Evolutionary conservation across 2,113 vertebrate species (phyloP).

Genomic region (Austrofundulus limnaeus): DNA sequence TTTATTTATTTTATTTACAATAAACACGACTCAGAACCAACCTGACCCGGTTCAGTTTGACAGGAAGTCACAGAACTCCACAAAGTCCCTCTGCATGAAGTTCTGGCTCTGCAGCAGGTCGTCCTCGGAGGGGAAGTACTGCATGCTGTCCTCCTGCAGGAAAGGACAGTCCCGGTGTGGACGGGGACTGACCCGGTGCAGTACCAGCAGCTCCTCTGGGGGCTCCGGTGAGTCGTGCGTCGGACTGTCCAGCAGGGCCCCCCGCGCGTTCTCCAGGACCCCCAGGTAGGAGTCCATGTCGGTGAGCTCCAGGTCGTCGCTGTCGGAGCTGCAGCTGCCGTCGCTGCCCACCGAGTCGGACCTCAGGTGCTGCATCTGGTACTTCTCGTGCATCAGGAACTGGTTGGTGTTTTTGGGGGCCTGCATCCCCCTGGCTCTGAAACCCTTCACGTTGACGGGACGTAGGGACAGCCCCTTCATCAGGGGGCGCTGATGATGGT

Average conservation of each 20-base stretch:
- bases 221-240: slow-evolving; percentile 29
- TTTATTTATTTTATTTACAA: neutral
- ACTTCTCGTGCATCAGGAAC: slow-evolving; percentile 89
- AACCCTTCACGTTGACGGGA: slow-evolving; percentile 83
- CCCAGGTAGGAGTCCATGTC: slow-evolving; percentile 89
- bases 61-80: slow-evolving; percentile 84
- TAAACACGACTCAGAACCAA: slow-evolving; percentile 46
- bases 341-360: slow-evolving; percentile 87
- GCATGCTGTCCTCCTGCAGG: slow-evolving; percentile 84
- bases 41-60: slow-evolving; percentile 39
- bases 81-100: slow-evolving; percentile 89
- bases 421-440: slow-evolving; percentile 83
- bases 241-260: slow-evolving; percentile 81
- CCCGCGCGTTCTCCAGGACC: slow-evolving; percentile 86
- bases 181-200: slow-evolving; percentile 11
- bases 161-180: neutral
- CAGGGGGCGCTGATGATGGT: slow-evolving; percentile 26
- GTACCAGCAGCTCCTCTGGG: slow-evolving; percentile 18
- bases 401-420: slow-evolving; percentile 90
- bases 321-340: slow-evolving; percentile 81
- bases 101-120: slow-evolving; percentile 85
- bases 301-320: slow-evolving; percentile 83
- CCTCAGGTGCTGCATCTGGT: slow-evolving; percentile 86
- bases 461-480: slow-evolving; percentile 68
- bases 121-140: slow-evolving; percentile 87